Evolutionary conservation across 2,113 vertebrate species (phyloP).

Genomic region (Prochilodus magdalenae): DNA sequence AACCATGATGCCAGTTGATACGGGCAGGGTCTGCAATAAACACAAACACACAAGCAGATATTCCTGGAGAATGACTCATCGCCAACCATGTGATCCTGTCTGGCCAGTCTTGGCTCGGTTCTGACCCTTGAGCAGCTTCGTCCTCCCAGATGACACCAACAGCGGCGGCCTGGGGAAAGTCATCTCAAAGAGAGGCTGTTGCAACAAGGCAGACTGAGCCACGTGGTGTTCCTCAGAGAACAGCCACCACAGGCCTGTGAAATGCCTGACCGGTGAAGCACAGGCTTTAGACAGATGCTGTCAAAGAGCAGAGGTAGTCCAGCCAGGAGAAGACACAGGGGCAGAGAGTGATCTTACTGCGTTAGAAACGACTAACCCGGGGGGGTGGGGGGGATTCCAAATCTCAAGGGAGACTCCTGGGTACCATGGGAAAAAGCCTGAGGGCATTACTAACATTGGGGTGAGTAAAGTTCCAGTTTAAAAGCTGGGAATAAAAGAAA

Average conservation of each 20-base stretch:
- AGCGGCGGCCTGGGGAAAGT: not conserved
- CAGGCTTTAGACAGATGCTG: constrained; percentile 24
- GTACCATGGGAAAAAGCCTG: constrained; percentile 21
- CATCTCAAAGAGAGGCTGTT: not conserved
- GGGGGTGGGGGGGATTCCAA: not conserved
- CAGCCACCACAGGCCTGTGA: constrained; percentile 9
- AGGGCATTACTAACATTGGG: constrained; percentile 1
- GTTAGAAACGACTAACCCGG: not conserved
- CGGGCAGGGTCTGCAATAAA: not conserved
- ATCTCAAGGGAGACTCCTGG: not conserved
- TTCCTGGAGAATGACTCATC: constrained; percentile 37
- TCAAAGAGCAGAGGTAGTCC: not conserved
- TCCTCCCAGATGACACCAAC: constrained; percentile 8
- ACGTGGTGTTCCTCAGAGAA: constrained; percentile 18
- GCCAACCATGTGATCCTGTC: constrained; percentile 9
- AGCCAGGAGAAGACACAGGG: not conserved
- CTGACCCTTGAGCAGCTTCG: not conserved
- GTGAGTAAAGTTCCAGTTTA: not conserved
- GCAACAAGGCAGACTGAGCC: not conserved
- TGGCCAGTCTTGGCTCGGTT: not conserved
- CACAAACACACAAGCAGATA: constrained; percentile 11
- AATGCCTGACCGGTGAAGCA: constrained; percentile 21
- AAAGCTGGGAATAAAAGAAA: constrained; percentile 1
- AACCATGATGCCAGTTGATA: not conserved
- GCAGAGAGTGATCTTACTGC: not conserved